Conservation (phyloP, 2,113 vertebrate genomes). For the Cavia aperea region DNA sequence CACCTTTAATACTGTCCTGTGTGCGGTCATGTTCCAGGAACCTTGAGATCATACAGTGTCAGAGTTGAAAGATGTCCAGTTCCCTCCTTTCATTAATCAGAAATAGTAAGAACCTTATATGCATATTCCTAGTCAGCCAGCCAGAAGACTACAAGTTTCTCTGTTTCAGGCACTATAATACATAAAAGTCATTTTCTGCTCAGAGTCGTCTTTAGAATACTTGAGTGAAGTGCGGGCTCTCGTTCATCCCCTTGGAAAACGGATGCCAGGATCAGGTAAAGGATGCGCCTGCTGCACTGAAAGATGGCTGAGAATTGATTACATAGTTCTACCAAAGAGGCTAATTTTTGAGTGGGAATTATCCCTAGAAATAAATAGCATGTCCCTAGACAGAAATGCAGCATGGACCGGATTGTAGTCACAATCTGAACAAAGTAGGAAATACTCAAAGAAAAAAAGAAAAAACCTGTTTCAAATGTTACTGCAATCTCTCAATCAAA, state of each 20-base stretch:
- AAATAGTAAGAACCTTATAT: not conserved
- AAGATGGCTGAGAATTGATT: not conserved
- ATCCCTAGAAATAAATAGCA: not conserved
- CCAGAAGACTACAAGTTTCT: slow-evolving; percentile 13
- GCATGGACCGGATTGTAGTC: not conserved
- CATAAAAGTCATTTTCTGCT: not conserved
- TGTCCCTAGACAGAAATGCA: not conserved
- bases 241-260: slow-evolving; percentile 2
- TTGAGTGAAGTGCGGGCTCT: not conserved
- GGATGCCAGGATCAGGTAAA: not conserved
- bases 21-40: slow-evolving; percentile 16
- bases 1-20: not conserved
- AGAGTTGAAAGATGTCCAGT: not conserved
- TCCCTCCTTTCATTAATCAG: not conserved
- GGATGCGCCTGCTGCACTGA: not conserved
- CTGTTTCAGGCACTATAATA: not conserved
- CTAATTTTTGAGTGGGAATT: slow-evolving; percentile 20
- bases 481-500: slow-evolving; percentile 39
- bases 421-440: not conserved
- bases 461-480: slow-evolving; percentile 27
- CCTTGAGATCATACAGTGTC: not conserved
- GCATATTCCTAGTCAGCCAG: not conserved
- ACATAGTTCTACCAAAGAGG: slow-evolving; percentile 27
- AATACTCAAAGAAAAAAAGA: not conserved
- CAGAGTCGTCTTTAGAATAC: slow-evolving; percentile 15